phyloP scores from a whole-genome alignment of 2,113 vertebrate species.

The Uria aalge region DNA sequence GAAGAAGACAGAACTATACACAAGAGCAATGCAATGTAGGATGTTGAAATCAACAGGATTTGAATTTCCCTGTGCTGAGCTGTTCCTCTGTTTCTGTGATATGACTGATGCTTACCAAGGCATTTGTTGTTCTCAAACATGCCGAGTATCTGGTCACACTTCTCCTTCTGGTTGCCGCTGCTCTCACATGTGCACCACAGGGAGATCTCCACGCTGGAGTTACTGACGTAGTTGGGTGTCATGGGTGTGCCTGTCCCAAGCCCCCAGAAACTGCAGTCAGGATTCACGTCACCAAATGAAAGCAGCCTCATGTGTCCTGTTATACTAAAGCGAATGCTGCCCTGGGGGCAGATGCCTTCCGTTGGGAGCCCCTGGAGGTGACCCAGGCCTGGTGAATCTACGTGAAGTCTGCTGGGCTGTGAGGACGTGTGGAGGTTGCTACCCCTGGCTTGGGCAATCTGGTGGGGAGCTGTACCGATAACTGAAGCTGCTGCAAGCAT shows the following conservation, averaged over 20 bases:
- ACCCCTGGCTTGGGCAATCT: neutral
- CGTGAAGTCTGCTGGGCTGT: neutral
- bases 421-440: neutral
- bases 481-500: neutral
- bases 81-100: neutral
- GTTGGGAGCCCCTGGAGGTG: neutral
- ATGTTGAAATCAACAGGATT: neutral
- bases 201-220: slow-evolving; percentile 82
- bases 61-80: neutral
- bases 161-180: slow-evolving; percentile 84
- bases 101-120: slow-evolving; percentile 81
- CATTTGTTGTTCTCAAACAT: slow-evolving; percentile 89
- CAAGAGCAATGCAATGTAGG: neutral
- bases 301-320: neutral
- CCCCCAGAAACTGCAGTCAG: slow-evolving; percentile 1
- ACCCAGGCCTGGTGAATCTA: neutral
- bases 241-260: slow-evolving; percentile 84
- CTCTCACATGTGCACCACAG: slow-evolving; percentile 90
- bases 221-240: slow-evolving; percentile 93
- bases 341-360: neutral
- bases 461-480: neutral
- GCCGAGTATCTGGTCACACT: slow-evolving; percentile 82
- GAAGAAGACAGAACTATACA: neutral
- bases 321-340: neutral
- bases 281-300: neutral